These are phyloP conservation scores for Cryptotis parvus DNA, from an alignment of 2,113 vertebrate genomes.

Conservation along the genomic window DNA sequence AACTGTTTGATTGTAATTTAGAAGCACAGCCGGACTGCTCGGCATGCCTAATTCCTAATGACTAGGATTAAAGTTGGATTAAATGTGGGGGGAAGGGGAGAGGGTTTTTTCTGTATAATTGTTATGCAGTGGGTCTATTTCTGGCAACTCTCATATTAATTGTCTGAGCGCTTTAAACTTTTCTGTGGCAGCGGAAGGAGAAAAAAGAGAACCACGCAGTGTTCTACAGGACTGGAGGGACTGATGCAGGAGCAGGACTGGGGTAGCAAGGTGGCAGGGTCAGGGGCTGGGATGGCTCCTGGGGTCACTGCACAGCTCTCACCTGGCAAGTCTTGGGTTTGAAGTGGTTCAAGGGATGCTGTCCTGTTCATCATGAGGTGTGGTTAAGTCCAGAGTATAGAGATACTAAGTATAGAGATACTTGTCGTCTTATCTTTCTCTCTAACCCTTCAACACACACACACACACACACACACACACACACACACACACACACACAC, in stretches of 20 bases:
- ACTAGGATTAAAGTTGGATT: constrained; percentile 99
- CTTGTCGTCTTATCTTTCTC: background rate
- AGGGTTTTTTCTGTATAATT: constrained; percentile 92
- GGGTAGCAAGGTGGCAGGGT: background rate
- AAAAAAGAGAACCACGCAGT: constrained; percentile 80
- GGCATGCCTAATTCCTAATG: constrained; percentile 99
- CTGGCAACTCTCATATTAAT: constrained; percentile 97
- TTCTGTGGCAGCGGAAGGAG: constrained; percentile 87
- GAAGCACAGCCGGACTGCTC: constrained; percentile 99
- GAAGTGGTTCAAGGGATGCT: background rate
- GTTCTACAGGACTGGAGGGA: constrained; percentile 19
- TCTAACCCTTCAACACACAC: background rate
- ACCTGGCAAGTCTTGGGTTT: background rate
- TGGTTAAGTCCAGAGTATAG: background rate
- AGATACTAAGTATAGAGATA: background rate
- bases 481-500: background rate
- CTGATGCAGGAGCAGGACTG: background rate
- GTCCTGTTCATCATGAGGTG: background rate
- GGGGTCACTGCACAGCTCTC: background rate
- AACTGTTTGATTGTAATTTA: constrained; percentile 99
- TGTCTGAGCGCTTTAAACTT: constrained; percentile 90
- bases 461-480: background rate
- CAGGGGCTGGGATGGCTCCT: background rate
- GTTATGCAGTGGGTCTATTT: constrained; percentile 95
- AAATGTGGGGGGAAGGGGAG: constrained; percentile 98